These are phyloP conservation scores for Pristionchus pacificus DNA, from an alignment of 1,140 invertebrate species.

Conservation along the genomic window DNA sequence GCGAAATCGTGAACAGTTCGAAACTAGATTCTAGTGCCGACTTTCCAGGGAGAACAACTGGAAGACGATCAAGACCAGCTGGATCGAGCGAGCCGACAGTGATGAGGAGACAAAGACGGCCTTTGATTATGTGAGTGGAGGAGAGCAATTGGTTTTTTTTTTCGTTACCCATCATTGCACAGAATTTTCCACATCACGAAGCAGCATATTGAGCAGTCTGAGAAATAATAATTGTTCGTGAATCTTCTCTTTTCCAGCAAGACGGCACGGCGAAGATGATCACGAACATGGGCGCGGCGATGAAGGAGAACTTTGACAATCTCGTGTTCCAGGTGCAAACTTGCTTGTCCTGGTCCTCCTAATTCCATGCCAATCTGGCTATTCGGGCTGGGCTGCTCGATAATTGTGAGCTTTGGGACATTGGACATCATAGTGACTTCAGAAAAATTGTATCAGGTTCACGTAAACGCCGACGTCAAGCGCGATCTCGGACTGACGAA, in stretches of 20 bases:
- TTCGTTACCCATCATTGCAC: background rate
- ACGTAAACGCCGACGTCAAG: background rate
- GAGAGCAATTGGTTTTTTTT: conserved; percentile 5
- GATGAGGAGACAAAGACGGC: conserved; percentile 24
- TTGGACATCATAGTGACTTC: background rate
- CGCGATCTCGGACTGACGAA: conserved; percentile 21
- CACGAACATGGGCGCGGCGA: conserved; percentile 15
- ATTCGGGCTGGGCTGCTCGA: background rate
- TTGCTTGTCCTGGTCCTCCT: no score
- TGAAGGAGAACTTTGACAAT: conserved; percentile 31
- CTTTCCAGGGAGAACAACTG: conserved; percentile 35
- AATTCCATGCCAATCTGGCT: no score
- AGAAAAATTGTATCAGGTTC: background rate
- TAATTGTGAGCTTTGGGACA: background rate
- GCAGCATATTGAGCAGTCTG: background rate
- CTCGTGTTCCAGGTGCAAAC: conserved; percentile 25
- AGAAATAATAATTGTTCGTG: background rate
- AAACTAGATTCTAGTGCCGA: no score
- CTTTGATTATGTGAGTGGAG: conserved; percentile 36
- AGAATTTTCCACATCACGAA: background rate
- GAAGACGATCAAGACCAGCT: conserved; percentile 36
- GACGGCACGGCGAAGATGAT: conserved; percentile 29
- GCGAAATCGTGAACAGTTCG: no score
- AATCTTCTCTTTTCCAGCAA: conserved; percentile 8
- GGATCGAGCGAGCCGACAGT: conserved; percentile 29